Base-by-base conservation (phyloP, 2,113 vertebrate genomes). In the Thalassarche chlororhynchos region DNA sequence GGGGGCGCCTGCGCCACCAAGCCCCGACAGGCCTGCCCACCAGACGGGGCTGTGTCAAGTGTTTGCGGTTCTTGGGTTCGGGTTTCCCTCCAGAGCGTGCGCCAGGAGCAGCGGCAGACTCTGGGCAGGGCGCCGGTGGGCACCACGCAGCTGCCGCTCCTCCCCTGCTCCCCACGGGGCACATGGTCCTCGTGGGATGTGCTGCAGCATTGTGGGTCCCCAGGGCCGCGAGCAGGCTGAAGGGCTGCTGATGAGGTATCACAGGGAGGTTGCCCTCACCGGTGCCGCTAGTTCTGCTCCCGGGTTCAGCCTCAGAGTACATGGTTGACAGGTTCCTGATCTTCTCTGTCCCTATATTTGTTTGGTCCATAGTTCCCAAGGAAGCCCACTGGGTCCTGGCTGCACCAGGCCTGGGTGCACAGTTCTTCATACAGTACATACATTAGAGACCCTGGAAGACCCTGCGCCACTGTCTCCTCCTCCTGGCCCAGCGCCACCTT, bases 1-100 rank as follows among this genome's bases (percentile, higher is more conserved):
- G 92, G 98, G 98, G 99, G 99, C 99, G 99, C 99, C 99, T 98
- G 99, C 99, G 99, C 98, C 99, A 99, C 98, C 93, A 18, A 97
- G 97, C 98, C 98, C 86, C 97, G 69, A 96, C 96, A 92, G 95
- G 98, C 96, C 98, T 98, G 97, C 96, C 98, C 89, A 94, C 96
- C 96, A 80, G 75, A 76, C 14, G 38, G 97, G 98, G 94, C 97
- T 91, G 96, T 40, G 15, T 97, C 91, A 92, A 98, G 97, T 97
- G 97, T 97, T 96, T 96, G 94, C 14, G 87, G 94, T 96, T 96
- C 96, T 90, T 89, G 92, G 87, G 95, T 87, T 77, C 5, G n/a
- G 70, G 64, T 57, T 97, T 81, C 32, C 84, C 77, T 97, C 91
- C 0, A 16, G 88, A 88, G 94, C 28, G 2, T 31, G 38, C 0